Conservation (phyloP, 1,140 invertebrate species). For the Bombus impatiens region DNA sequence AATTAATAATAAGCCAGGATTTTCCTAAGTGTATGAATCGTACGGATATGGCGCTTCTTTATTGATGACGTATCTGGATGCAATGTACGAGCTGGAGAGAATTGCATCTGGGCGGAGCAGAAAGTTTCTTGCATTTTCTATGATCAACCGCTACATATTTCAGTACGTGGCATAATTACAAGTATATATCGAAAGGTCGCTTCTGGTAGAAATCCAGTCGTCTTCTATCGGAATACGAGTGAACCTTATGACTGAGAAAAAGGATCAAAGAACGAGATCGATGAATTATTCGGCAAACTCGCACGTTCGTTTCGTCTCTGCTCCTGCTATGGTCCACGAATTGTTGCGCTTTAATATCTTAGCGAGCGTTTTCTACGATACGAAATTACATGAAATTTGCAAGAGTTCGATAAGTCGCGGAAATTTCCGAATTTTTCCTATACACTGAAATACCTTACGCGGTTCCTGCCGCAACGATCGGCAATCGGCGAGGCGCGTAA, state of each 20-base stretch:
- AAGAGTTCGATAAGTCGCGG: not conserved
- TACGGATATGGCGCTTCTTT: not conserved
- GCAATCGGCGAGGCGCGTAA: not conserved
- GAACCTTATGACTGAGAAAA: too few species aligned
- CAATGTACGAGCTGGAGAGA: too few species aligned
- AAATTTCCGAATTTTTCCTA: not conserved
- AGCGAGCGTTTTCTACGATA: not conserved
- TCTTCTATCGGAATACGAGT: not conserved
- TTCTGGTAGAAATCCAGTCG: not conserved
- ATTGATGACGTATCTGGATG: not conserved
- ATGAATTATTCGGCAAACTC: too few species aligned
- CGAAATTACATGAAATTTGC: not conserved
- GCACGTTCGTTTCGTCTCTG: too few species aligned
- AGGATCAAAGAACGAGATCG: too few species aligned
- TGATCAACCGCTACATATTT: not conserved
- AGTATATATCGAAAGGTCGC: too few species aligned
- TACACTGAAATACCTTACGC: not conserved
- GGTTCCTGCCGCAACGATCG: not conserved
- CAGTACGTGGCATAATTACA: not conserved
- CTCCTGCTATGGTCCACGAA: too few species aligned
- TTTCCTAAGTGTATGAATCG: constrained; percentile 44
- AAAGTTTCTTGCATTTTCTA: too few species aligned
- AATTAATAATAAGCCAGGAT: constrained; percentile 59
- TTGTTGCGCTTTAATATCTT: not conserved
- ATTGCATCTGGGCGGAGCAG: too few species aligned